These are phyloP conservation scores for Drosophila nasuta DNA, from an alignment of 1,140 invertebrate genomes.

Conservation along the genomic window DNA sequence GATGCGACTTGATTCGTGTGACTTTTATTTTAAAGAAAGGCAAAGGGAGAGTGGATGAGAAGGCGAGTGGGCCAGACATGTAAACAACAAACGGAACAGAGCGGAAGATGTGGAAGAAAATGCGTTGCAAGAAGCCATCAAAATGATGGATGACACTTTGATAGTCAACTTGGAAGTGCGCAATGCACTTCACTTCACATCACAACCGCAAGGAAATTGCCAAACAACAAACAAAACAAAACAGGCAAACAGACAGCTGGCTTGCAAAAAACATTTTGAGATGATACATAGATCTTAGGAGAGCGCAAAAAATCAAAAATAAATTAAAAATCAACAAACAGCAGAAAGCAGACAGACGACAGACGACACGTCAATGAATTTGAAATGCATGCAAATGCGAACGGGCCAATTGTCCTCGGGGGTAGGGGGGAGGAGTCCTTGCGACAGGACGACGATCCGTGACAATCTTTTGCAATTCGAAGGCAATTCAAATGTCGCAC, in stretches of 20 bases:
- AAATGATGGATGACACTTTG: constrained; percentile 81
- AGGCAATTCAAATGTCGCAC: constrained; percentile 66
- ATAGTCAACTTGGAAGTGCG: constrained; percentile 52
- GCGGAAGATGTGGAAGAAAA: constrained; percentile 15
- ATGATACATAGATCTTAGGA: constrained; percentile 26
- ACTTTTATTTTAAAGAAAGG: constrained; percentile 44
- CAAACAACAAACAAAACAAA: constrained; percentile 40
- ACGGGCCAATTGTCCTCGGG: constrained; percentile 52
- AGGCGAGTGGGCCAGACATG: constrained; percentile 64
- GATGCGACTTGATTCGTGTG: constrained; percentile 61
- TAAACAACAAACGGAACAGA: constrained; percentile 55
- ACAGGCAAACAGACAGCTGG: constrained; percentile 21
- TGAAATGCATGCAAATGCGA: constrained; percentile 74
- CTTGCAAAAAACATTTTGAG: background rate
- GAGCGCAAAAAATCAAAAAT: constrained; percentile 75
- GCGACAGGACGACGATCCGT: constrained; percentile 15
- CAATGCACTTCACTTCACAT: constrained; percentile 49
- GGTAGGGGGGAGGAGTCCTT: constrained; percentile 9
- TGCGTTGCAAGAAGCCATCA: constrained; percentile 66
- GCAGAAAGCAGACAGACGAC: constrained; percentile 43
- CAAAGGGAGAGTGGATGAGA: no score
- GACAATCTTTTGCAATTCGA: constrained; percentile 39
- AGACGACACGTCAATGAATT: constrained; percentile 76
- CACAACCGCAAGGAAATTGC: constrained; percentile 74
- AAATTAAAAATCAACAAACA: constrained; percentile 80